phyloP scores from a whole-genome alignment of 2,797 vertebrate species.

The Phoeniculus purpureus region DNA sequence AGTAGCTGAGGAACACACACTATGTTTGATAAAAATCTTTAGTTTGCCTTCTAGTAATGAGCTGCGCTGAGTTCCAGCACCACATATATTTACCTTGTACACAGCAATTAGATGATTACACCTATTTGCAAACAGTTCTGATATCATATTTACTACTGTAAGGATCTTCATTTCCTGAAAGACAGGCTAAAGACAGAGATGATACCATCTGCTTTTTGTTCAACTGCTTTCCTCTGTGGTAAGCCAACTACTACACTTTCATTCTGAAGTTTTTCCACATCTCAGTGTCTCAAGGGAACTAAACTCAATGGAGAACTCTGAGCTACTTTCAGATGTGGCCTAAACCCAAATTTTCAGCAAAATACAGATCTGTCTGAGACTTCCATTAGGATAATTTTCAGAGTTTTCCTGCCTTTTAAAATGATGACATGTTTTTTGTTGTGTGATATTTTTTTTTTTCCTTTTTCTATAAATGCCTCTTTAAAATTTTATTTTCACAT shows the following conservation, averaged over 20 bases:
- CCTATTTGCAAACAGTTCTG: constrained; percentile 48
- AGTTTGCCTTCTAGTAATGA: constrained; percentile 41
- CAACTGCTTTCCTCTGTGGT: constrained; percentile 3
- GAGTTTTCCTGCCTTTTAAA: background rate
- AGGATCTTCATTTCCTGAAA: constrained; percentile 24
- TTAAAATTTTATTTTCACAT: background rate
- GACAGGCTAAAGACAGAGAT: background rate
- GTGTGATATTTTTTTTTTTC: background rate
- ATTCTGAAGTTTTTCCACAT: background rate
- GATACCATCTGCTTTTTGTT: background rate
- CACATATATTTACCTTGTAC: constrained; percentile 18
- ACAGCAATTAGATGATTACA: constrained; percentile 45
- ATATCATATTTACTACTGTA: background rate
- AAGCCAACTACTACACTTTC: constrained; percentile 26
- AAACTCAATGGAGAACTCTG: background rate
- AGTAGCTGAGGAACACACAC: background rate
- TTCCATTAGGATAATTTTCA: background rate
- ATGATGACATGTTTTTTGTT: background rate
- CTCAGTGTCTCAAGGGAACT: background rate
- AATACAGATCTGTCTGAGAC: constrained; percentile 11
- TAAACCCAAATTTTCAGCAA: background rate
- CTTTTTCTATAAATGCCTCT: background rate
- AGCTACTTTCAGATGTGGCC: background rate
- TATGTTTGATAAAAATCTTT: constrained; percentile 25
- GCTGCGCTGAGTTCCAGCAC: background rate